Conservation (phyloP, 2,797 vertebrate species). For the Cossypha niveicapilla region DNA sequence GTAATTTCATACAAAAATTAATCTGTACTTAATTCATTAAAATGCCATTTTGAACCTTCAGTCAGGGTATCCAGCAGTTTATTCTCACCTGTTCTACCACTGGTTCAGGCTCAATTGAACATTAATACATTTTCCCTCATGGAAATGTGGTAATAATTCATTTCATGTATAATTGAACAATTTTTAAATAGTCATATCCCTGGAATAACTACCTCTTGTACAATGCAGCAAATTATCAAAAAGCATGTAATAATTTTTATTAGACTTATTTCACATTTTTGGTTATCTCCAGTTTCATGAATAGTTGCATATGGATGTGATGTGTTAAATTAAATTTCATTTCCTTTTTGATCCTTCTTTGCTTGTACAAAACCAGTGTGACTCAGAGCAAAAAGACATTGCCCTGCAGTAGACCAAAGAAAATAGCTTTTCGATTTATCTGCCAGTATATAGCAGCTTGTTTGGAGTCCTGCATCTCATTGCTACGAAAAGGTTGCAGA, state of each 20-base stretch:
- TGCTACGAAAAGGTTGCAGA: not conserved
- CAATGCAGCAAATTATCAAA: constrained; percentile 19
- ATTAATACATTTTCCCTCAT: constrained; percentile 54
- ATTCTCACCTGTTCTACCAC: constrained; percentile 68
- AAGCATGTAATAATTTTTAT: constrained; percentile 4
- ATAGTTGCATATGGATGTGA: not conserved
- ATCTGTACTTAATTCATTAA: constrained; percentile 69
- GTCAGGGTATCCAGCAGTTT: constrained; percentile 53
- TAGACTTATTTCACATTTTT: not conserved
- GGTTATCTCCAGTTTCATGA: not conserved
- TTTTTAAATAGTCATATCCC: constrained; percentile 49
- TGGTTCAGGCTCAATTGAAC: constrained; percentile 65
- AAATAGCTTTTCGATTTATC: not conserved
- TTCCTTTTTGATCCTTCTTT: not conserved
- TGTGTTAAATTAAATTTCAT: constrained; percentile 5
- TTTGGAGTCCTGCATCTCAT: not conserved
- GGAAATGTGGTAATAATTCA: constrained; percentile 62
- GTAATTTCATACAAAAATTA: constrained; percentile 59
- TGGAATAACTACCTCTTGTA: constrained; percentile 23
- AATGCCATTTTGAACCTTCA: constrained; percentile 49
- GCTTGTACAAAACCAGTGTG: not conserved
- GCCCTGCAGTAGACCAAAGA: not conserved
- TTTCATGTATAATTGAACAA: constrained; percentile 65
- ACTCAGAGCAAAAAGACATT: not conserved
- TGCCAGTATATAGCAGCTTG: not conserved